A percentile compares a stretch with the other conserved stretches of the same genome.
phyloP scores from a whole-genome alignment of 1,140 invertebrate genomes.

The Gonatopus flavifemur region DNA sequence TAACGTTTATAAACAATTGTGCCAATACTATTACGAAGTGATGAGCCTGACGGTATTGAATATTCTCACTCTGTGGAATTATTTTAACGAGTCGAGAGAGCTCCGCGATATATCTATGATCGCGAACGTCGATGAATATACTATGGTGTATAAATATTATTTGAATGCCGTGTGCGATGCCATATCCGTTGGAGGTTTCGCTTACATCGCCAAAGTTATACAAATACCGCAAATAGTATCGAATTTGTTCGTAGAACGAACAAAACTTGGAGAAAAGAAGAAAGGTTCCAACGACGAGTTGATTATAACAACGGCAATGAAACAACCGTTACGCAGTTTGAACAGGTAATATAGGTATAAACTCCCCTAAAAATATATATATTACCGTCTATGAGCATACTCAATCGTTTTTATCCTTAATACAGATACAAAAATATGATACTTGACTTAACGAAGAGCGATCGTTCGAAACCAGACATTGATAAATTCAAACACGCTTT shows the following conservation, averaged over 20 bases:
- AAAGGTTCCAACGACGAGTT: conserved; percentile 62
- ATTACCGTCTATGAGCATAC: not conserved
- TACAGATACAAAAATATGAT: conserved; percentile 47
- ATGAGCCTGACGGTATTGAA: conserved; percentile 70
- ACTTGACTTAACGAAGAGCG: conserved; percentile 44
- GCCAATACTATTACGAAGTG: conserved; percentile 69
- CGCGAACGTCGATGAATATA: conserved; percentile 71
- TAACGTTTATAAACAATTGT: conserved; percentile 66
- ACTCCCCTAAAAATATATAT: not conserved
- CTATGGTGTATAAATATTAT: conserved; percentile 73
- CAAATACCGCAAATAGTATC: conserved; percentile 63
- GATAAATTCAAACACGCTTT: conserved; percentile 49
- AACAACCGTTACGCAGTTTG: conserved; percentile 63
- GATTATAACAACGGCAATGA: conserved; percentile 61
- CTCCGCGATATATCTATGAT: conserved; percentile 68
- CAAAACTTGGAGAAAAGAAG: conserved; percentile 55
- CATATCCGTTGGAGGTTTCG: conserved; percentile 71
- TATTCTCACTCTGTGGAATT: conserved; percentile 67
- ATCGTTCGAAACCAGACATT: conserved; percentile 42
- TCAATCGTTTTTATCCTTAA: not conserved
- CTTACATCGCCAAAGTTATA: conserved; percentile 65
- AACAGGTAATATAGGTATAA: conserved; percentile 56
- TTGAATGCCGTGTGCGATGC: conserved; percentile 74
- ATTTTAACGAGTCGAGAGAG: conserved; percentile 66
- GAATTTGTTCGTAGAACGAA: conserved; percentile 63